phyloP scores from a whole-genome alignment of 2,797 vertebrate genomes.

The Tragopan temminckii region DNA sequence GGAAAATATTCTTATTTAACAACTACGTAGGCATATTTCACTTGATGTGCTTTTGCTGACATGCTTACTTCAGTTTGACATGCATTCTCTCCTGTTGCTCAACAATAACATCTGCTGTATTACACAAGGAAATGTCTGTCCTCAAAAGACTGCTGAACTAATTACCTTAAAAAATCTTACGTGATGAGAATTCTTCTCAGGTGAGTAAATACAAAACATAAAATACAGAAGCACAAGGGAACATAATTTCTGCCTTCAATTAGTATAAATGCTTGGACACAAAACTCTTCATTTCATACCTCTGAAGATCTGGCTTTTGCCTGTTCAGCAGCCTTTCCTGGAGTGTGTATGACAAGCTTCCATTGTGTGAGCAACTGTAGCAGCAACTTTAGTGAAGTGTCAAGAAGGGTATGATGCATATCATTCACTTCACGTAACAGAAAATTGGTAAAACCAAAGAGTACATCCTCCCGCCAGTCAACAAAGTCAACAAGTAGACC shows the following conservation, averaged over 20 bases:
- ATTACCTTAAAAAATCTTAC: conserved; percentile 19
- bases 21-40: conserved; percentile 13
- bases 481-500: conserved; percentile 96
- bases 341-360: conserved; percentile 93
- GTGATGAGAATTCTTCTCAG: conserved; percentile 35
- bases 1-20: conserved; percentile 34
- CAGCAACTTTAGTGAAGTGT: conserved; percentile 95
- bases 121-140: conserved; percentile 43
- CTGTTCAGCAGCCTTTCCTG: conserved; percentile 81
- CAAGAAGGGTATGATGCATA: conserved; percentile 94
- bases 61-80: conserved; percentile 54
- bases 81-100: conserved; percentile 60
- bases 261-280: not conserved
- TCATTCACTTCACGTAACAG: conserved; percentile 96
- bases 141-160: conserved; percentile 37
- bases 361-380: conserved; percentile 97
- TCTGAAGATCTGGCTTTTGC: conserved; percentile 80
- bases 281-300: conserved; percentile 69
- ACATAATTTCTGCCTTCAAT: not conserved
- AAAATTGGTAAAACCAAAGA: conserved; percentile 98
- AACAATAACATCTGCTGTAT: conserved; percentile 59
- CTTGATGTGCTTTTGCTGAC: conserved; percentile 44
- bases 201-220: conserved; percentile 42
- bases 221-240: not conserved
- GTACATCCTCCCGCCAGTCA: conserved; percentile 97